Base-by-base conservation (phyloP, 2,888 invertebrate genomes). In the Adela reaumurella region DNA sequence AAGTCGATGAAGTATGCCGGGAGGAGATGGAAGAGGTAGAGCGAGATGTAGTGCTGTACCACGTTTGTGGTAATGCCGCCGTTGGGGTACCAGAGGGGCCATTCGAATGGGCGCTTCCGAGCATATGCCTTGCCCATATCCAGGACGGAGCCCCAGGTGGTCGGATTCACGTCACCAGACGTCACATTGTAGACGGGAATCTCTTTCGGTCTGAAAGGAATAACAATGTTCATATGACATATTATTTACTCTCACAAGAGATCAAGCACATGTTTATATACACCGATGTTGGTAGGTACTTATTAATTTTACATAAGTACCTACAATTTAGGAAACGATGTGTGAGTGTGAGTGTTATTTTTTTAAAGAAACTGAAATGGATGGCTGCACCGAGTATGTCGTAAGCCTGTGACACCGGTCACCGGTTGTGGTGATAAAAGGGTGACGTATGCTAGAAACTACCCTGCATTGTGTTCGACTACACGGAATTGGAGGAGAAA, bases 131-230 rank as follows among this genome's bases (percentile, higher is more conserved):
- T 86, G 11, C 88, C 89, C 50, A 83, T 78, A 48, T 84, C 76
- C 56, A 96, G 81, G 11, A 97, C 84, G 18, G 92, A 87, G 2
- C 87, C 88, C 94, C 97, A 97, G 0, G 90, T 89, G 28, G 94
- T 83, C 2, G 89, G 89, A 57, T 90, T 83, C 42, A 89, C 83
- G 45, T 88, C 87, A 11, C 94, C 92, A 50, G 91, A 89, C 41
- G 94, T 94, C 56, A 94, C 82, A 65, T 98, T 97, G 74, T 91
- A 95, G 3, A 97, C 90, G 0, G 92, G 90, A 44, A 92, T 82
- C 45, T 77, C 76, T 49, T 79, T 72, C 0, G 81, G 62, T 56
- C 90, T 90, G 64, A 43, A 24, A 24, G 4, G 24, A 6, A 8
- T 6, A 24, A 24, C 24, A 4, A 6, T 24, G 24, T 24, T 6